Conservation (phyloP, 1,140 invertebrate genomes). For the Cotesia chilonis region DNA sequence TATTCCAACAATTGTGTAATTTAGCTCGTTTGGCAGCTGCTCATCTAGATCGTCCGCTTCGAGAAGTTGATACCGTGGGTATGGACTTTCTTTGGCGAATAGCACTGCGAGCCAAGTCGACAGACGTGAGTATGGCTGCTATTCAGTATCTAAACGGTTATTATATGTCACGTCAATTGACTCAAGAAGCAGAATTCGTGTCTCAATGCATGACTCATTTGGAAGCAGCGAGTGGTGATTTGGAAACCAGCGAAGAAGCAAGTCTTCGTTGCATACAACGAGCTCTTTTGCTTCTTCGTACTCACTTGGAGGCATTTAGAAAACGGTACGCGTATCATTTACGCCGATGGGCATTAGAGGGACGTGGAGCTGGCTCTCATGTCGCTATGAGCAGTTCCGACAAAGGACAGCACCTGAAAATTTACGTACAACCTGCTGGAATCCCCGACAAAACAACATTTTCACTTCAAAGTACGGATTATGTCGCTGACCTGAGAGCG, state of each 20-base stretch:
- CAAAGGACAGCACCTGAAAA: constrained; percentile 71
- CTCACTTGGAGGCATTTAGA: constrained; percentile 91
- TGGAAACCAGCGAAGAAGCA: constrained; percentile 78
- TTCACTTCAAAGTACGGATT: constrained; percentile 81
- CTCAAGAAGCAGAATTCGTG: constrained; percentile 92
- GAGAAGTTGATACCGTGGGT: constrained; percentile 70
- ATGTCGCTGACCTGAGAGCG: constrained; percentile 88
- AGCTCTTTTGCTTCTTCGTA: constrained; percentile 85
- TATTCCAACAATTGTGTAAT: constrained; percentile 91
- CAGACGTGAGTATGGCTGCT: constrained; percentile 92
- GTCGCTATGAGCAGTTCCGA: constrained; percentile 71
- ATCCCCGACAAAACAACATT: constrained; percentile 80
- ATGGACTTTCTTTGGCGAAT: constrained; percentile 96
- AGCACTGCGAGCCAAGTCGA: constrained; percentile 85
- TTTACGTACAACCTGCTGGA: constrained; percentile 87
- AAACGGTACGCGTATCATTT: constrained; percentile 88
- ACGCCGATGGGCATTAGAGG: constrained; percentile 84
- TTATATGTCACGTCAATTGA: constrained; percentile 89
- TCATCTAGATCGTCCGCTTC: constrained; percentile 67
- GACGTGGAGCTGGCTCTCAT: constrained; percentile 77
- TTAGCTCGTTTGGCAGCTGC: constrained; percentile 77
- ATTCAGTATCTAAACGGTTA: constrained; percentile 93
- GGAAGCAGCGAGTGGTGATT: constrained; percentile 78
- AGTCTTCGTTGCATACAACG: constrained; percentile 89
- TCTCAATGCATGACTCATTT: constrained; percentile 91